phyloP scores from a whole-genome alignment of 2,113 vertebrate species.

The Buteo buteo region DNA sequence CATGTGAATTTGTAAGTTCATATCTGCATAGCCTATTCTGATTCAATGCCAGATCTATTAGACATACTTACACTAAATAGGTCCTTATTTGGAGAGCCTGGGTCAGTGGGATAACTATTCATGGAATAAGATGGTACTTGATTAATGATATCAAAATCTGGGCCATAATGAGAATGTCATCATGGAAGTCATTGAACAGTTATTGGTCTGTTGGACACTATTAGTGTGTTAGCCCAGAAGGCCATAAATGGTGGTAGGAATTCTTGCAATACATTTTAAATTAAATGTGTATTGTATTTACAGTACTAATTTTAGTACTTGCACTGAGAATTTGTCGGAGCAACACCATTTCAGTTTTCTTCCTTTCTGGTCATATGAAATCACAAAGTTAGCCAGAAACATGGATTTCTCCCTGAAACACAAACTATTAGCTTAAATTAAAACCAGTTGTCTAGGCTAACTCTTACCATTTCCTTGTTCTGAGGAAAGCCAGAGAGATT shows the following conservation, averaged over 20 bases:
- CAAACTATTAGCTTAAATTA: conserved; percentile 32
- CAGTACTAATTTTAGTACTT: conserved; percentile 41
- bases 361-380: conserved; percentile 41
- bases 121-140: neutral
- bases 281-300: conserved; percentile 33
- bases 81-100: conserved; percentile 6
- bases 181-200: neutral
- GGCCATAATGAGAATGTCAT: neutral
- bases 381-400: conserved; percentile 3
- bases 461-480: neutral
- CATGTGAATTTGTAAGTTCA: neutral
- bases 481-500: neutral
- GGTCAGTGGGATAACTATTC: neutral
- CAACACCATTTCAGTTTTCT: neutral
- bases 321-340: conserved; percentile 8
- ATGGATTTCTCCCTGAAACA: conserved; percentile 13
- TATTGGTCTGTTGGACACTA: neutral
- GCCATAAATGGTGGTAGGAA: conserved; percentile 8
- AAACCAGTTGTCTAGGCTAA: conserved; percentile 9
- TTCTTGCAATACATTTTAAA: neutral
- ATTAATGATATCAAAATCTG: neutral
- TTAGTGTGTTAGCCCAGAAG: neutral
- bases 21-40: neutral
- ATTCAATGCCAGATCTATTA: neutral
- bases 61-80: neutral